These are phyloP conservation scores for Lerista edwardsae DNA, from an alignment of 2,797 vertebrate species.

Conservation along the genomic window DNA sequence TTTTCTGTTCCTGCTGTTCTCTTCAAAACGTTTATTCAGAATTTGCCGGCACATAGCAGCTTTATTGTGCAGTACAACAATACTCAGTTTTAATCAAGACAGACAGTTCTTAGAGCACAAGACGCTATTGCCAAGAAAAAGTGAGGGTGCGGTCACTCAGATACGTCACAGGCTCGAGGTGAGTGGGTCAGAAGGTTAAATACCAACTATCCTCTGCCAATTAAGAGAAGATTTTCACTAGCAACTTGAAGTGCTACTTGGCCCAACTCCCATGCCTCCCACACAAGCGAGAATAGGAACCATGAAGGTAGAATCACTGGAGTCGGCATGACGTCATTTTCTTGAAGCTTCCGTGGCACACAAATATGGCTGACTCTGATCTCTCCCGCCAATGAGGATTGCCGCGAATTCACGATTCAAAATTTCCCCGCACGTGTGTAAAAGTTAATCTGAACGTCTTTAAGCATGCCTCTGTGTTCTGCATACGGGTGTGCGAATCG, in stretches of 20 bases:
- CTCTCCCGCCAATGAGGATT: too few species aligned
- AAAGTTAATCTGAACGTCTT: too few species aligned
- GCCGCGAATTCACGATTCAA: too few species aligned
- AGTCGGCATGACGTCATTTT: too few species aligned
- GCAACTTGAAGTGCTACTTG: neutral
- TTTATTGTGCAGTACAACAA: slow-evolving; percentile 24
- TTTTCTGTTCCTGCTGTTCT: neutral
- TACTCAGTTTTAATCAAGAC: slow-evolving; percentile 38
- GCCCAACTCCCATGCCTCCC: neutral
- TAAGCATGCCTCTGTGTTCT: too few species aligned
- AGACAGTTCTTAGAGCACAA: neutral
- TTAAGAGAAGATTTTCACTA: neutral
- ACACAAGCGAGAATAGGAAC: neutral
- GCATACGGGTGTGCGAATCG: too few species aligned
- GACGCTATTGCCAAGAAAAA: neutral
- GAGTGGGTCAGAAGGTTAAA: neutral
- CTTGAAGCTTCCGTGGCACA: too few species aligned
- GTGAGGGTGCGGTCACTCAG: too few species aligned
- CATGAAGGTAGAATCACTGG: too few species aligned
- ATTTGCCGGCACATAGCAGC: slow-evolving; percentile 40
- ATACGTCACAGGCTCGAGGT: neutral
- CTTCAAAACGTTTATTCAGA: slow-evolving; percentile 6
- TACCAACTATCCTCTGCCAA: neutral
- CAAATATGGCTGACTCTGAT: too few species aligned
- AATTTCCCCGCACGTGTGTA: too few species aligned